Evolutionary conservation across 2,888 invertebrate species (phyloP).

Genomic region (Eucriotettix oculatus): DNA sequence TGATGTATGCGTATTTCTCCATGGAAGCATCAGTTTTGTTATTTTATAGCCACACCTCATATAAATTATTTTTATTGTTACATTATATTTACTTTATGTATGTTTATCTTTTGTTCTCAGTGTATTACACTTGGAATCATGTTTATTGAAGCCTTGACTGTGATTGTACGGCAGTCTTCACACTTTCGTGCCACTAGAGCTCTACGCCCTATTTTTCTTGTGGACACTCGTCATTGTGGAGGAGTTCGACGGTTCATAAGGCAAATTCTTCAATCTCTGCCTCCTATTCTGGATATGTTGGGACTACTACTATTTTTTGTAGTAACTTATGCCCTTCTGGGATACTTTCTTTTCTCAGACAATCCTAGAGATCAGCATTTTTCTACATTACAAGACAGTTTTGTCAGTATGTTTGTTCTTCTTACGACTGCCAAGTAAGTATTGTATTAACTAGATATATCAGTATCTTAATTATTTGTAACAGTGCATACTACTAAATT

Average conservation of each 20-base stretch:
- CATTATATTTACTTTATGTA: too few relatives aligned
- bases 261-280: constrained; percentile 70
- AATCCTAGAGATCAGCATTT: constrained; percentile 61
- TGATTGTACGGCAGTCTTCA: constrained; percentile 61
- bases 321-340: constrained; percentile 63
- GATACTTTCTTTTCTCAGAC: constrained; percentile 65
- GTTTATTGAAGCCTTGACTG: constrained; percentile 65
- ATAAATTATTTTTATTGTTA: too few relatives aligned
- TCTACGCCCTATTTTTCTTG: constrained; percentile 70
- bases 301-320: constrained; percentile 71
- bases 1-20: too few relatives aligned
- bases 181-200: constrained; percentile 80
- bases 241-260: constrained; percentile 39
- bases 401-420: constrained; percentile 75
- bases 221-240: constrained; percentile 70
- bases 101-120: constrained; percentile 30
- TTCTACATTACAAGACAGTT: constrained; percentile 58
- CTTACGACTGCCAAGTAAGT: constrained; percentile 84
- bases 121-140: constrained; percentile 58
- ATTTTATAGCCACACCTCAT: too few relatives aligned
- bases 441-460: background rate
- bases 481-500: too few relatives aligned
- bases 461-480: too few relatives aligned
- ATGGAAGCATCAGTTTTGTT: too few relatives aligned
- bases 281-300: constrained; percentile 78